Evolutionary conservation across 1,140 invertebrate genomes (phyloP).

Genomic region (Piezodorus guildinii): DNA sequence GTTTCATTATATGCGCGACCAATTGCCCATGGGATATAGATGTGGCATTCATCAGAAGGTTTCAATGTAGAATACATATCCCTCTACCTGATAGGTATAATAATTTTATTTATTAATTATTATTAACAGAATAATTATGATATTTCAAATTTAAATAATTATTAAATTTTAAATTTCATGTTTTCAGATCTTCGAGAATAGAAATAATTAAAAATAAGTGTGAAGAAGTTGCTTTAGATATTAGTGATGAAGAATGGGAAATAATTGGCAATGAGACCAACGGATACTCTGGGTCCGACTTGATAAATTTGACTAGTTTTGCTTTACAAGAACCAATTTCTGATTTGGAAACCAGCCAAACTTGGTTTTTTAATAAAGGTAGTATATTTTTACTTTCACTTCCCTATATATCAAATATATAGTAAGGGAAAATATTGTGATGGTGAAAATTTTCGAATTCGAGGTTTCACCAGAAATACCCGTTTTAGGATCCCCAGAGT

Average conservation of each 20-base stretch:
- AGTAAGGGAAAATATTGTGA: too few species aligned
- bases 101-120: neutral
- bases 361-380: neutral
- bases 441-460: too few species aligned
- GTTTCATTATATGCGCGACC: conserved; percentile 44
- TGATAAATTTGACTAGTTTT: conserved; percentile 37
- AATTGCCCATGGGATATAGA: conserved; percentile 56
- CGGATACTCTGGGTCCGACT: conserved; percentile 44
- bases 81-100: conserved; percentile 40
- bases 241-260: conserved; percentile 34
- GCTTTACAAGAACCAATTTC: conserved; percentile 30
- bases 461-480: too few species aligned
- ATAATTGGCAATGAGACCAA: conserved; percentile 38
- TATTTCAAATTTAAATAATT: neutral
- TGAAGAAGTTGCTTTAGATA: conserved; percentile 25
- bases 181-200: neutral
- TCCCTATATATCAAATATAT: too few species aligned
- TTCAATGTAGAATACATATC: conserved; percentile 46
- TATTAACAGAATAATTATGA: neutral
- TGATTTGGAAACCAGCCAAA: conserved; percentile 14
- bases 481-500: too few species aligned
- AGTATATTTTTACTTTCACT: neutral
- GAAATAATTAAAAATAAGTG: conserved; percentile 29
- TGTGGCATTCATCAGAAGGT: conserved; percentile 45
- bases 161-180: too few species aligned